These are phyloP conservation scores for Chionodraco myersi DNA, from an alignment of 2,113 vertebrate genomes.

Conservation along the genomic window DNA sequence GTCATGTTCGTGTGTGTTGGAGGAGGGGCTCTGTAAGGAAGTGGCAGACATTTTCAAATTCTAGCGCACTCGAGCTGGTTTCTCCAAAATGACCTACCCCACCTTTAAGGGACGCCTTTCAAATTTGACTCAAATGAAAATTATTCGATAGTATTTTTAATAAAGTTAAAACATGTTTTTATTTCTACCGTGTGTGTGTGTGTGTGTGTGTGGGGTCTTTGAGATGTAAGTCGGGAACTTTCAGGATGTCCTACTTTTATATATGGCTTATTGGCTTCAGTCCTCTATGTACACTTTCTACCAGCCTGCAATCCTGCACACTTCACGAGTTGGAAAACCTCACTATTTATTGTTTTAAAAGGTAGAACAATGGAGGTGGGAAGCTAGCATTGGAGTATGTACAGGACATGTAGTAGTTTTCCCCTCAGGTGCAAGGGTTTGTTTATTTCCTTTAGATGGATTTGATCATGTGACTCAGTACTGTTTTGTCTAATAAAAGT, in stretches of 20 bases:
- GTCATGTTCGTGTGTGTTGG: too few species aligned
- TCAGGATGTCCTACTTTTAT: background rate
- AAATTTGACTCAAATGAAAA: background rate
- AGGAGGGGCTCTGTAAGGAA: too few species aligned
- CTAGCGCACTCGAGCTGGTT: too few species aligned
- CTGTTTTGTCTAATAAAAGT: background rate
- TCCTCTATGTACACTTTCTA: background rate
- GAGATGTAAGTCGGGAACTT: background rate
- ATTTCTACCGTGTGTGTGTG: too few species aligned
- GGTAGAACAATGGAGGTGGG: background rate
- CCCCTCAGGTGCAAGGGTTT: background rate
- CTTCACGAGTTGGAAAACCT: background rate
- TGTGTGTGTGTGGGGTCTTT: background rate
- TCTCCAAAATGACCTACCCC: too few species aligned
- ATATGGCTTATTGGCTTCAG: background rate
- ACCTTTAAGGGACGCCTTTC: background rate
- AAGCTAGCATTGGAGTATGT: background rate
- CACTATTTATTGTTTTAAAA: background rate
- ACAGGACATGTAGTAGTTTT: background rate
- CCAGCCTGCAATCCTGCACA: background rate
- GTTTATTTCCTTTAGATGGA: background rate
- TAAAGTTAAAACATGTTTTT: too few species aligned
- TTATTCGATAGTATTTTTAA: too few species aligned
- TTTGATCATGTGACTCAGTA: background rate
- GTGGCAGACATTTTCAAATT: too few species aligned